Evolutionary conservation across 2,888 invertebrate genomes (phyloP), one percentile per base, ranked within the genome.

Genomic region (Protula sp.): DNA sequence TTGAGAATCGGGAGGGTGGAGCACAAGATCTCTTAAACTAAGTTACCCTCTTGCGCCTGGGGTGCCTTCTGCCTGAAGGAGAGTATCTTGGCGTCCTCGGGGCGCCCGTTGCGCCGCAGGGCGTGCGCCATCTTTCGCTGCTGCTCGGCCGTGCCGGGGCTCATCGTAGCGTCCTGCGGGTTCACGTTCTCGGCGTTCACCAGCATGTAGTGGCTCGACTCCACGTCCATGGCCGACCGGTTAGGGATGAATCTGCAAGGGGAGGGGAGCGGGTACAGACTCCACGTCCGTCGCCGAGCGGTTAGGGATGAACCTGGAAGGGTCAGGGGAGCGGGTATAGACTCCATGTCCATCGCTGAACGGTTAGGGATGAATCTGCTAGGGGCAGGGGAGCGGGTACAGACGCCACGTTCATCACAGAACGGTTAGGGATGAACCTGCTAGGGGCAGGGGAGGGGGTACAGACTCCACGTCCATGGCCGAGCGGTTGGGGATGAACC

Each of bases 341-440:
- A 81, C 70, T 94, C 94, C 83, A 92, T 89, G 80, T 94, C 91
- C 19, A 89, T 91, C 30, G 90, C 89, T 64, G 88, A 87, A 74
- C 95, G 86, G 50, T 88, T 89, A 0, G 95, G 94, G 68, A 97
- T 95, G 76, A 94, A 95, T 71, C 95, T 87, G 58, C n/a, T n/a
- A 50, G 38, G 38, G n/a, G n/a, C n/a, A n/a, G n/a, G n/a, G n/a
- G n/a, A n/a, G n/a, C n/a, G n/a, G n/a, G n/a, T n/a, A n/a, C n/a
- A n/a, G n/a, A n/a, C n/a, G n/a, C n/a, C n/a, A n/a, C n/a, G n/a
- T n/a, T n/a, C n/a, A n/a, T n/a, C n/a, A n/a, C n/a, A n/a, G n/a
- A n/a, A n/a, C n/a, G n/a, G n/a, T n/a, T n/a, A n/a, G n/a, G n/a
- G n/a, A n/a, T n/a, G n/a, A n/a, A n/a, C n/a, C n/a, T n/a, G n/a